These are phyloP conservation scores for Phenganax marumi DNA, from an alignment of 92 coral and sea anemone genomes.

Conservation along the genomic window DNA sequence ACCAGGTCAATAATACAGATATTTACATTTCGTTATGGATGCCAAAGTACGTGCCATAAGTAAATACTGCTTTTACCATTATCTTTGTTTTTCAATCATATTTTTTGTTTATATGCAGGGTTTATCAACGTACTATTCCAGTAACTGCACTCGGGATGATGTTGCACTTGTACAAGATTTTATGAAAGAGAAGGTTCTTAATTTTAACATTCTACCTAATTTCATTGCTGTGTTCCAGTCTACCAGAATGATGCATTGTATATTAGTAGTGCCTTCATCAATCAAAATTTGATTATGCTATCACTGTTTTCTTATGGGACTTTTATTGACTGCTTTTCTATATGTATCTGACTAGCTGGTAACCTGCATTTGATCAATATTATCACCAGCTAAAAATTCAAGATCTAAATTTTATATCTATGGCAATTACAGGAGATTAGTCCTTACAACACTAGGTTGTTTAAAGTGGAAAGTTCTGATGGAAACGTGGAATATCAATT, in stretches of 20 bases:
- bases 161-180: constrained; percentile 87
- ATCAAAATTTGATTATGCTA: too few species aligned
- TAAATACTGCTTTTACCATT: background rate
- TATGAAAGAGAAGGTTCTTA: constrained; percentile 87
- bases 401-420: background rate
- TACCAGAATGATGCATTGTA: background rate
- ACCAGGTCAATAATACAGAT: constrained; percentile 59
- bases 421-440: constrained; percentile 65
- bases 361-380: background rate
- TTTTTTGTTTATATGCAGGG: constrained; percentile 60
- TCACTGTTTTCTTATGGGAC: too few species aligned
- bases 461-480: constrained; percentile 59
- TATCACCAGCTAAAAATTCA: background rate
- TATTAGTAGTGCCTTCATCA: too few species aligned
- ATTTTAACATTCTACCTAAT: background rate
- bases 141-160: constrained; percentile 82
- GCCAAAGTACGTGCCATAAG: background rate
- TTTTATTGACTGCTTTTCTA: too few species aligned
- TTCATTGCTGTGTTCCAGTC: background rate
- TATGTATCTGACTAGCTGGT: too few species aligned
- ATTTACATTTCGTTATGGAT: background rate
- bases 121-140: constrained; percentile 85
- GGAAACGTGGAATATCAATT: constrained; percentile 67
- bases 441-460: constrained; percentile 83
- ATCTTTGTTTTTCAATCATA: background rate